A percentile compares a stretch with the other conserved stretches of the same genome.
These are phyloP conservation scores for Aleadryas rufinucha DNA, from an alignment of 2,113 vertebrate species.

Conservation along the genomic window DNA sequence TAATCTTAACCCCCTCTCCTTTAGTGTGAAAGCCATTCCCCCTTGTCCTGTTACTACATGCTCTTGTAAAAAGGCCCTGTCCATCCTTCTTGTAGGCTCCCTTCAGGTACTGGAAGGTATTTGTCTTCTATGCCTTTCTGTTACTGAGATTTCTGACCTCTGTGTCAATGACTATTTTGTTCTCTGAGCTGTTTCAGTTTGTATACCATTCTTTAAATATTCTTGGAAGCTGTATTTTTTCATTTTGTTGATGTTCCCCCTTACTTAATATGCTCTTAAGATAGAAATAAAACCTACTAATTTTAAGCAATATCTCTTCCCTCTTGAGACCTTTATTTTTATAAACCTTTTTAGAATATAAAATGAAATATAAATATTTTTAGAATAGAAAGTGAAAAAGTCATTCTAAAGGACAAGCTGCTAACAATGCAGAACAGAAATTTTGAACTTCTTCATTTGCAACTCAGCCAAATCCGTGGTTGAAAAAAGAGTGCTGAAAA, in stretches of 20 bases:
- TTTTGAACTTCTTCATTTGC: background rate
- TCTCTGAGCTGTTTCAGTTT: background rate
- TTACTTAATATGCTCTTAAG: background rate
- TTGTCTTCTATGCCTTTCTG: background rate
- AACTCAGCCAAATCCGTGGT: background rate
- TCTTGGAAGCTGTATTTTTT: background rate
- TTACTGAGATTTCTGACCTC: background rate
- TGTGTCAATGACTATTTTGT: background rate
- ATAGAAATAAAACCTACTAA: background rate
- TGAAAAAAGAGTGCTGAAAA: background rate
- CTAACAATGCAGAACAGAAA: background rate
- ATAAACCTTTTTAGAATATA: background rate
- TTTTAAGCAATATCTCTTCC: background rate
- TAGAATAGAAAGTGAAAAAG: background rate
- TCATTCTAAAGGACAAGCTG: background rate
- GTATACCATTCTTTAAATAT: background rate
- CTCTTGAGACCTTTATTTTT: background rate
- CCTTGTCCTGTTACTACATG: background rate
- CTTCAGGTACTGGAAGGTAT: background rate
- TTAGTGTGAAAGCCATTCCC: background rate
- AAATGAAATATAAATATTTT: background rate
- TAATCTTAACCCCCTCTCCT: background rate
- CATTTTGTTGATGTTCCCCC: background rate
- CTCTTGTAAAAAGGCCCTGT: background rate
- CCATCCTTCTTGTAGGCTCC: background rate